Evolutionary conservation across 2,113 vertebrate species (phyloP).

Genomic region (Propithecus coquereli): DNA sequence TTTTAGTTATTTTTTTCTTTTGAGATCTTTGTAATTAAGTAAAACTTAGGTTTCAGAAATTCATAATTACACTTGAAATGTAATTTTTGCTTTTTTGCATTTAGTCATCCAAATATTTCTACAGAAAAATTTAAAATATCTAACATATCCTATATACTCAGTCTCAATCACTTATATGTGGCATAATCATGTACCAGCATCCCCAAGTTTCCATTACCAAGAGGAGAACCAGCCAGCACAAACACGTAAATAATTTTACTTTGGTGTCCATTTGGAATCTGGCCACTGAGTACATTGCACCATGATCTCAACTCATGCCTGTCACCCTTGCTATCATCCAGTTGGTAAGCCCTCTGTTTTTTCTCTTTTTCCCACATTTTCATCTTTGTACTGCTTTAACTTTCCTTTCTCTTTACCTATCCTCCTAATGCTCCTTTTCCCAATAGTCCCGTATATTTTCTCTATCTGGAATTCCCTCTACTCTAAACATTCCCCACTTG

Average conservation of each 20-base stretch:
- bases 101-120: neutral
- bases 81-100: neutral
- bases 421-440: neutral
- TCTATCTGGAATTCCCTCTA: neutral
- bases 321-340: neutral
- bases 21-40: neutral
- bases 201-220: neutral
- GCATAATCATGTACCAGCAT: neutral
- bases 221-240: neutral
- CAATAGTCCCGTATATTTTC: neutral
- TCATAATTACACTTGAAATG: neutral
- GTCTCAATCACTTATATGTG: neutral
- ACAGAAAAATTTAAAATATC: neutral
- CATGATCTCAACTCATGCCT: neutral
- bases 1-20: neutral
- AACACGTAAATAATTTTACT: neutral
- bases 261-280: neutral
- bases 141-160: neutral
- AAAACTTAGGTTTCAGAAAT: neutral
- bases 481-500: neutral
- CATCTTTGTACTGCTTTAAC: neutral
- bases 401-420: neutral
- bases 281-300: neutral
- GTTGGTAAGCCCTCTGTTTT: neutral
- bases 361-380: neutral